Base-by-base conservation (phyloP, 1,140 invertebrate species). In the Streblospio benedicti region DNA sequence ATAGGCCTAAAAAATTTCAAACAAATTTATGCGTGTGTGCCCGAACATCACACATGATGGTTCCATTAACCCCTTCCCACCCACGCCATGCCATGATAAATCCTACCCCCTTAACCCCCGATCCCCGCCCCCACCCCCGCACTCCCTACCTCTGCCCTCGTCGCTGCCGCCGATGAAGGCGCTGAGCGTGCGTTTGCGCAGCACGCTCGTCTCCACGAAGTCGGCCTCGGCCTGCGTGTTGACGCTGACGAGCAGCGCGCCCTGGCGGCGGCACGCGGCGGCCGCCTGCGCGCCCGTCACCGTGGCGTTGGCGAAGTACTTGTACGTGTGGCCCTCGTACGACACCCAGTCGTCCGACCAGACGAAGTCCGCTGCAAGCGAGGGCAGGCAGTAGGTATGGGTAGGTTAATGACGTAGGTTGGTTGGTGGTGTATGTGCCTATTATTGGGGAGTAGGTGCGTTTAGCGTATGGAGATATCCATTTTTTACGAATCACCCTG, bases 281-380 rank as follows among this genome's bases (percentile, higher is more conserved):
- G 32, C 18, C 20, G 53, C 30, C 16, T 30, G n/a, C 9, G 20
- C 20, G n/a, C 18, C 53, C 18, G 9, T 43, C 23, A 33, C 43
- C 18, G 35, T 33, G 18, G 32, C 16, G 30, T 33, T 38, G 0
- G 31, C 20, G 53, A 56, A 56, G 35, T 56, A 56, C 23, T 23
- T 35, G 35, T 56, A 56, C 18, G n/a, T 12, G 30, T 56, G 53
- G 35, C 33, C 53, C 3, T 41, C 35, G 12, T 38, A 56, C 32
- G 35, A 32, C 53, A 43, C 25, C 53, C 53, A 56, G 31, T 56
- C 53, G 20, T 56, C 30, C 20, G 50, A 28, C 50, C 53, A 56
- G 23, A 38, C 33, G 30, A 35, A 56, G 35, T 56, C 33, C 6
- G 31, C 32, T 56, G 50, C 0, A 0, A 31, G 25, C 30, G 6